Percentiles rank a stretch among this genome's conserved stretches.
phyloP scores from a whole-genome alignment of 2,888 invertebrate species.

The Megalurothrips usitatus region DNA sequence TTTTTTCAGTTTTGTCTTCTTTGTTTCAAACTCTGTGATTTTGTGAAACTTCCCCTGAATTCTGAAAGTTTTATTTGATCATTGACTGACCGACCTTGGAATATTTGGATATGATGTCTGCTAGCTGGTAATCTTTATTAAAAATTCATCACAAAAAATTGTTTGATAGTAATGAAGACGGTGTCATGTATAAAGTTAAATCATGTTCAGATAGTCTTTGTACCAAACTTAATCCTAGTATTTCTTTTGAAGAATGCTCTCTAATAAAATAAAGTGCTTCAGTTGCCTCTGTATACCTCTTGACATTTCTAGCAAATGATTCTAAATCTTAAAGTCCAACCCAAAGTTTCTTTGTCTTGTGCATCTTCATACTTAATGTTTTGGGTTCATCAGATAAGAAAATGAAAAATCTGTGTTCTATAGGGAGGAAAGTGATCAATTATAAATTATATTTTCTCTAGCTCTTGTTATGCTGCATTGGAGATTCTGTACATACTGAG shows the following conservation, averaged over 20 bases:
- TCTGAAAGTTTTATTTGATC: not conserved
- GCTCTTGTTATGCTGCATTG: not conserved
- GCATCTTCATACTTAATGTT: too few relatives aligned
- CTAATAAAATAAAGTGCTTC: too few relatives aligned
- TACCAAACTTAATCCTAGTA: too few relatives aligned
- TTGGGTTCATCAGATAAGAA: too few relatives aligned
- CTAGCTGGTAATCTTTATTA: not conserved
- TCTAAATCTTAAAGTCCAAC: not conserved
- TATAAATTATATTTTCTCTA: too few relatives aligned
- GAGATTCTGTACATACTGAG: not conserved
- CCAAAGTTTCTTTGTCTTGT: not conserved
- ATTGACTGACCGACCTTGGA: not conserved
- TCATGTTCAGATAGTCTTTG: too few relatives aligned
- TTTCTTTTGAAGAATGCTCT: too few relatives aligned
- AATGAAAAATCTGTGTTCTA: too few relatives aligned
- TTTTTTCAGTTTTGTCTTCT: not conserved
- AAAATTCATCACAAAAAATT: not conserved
- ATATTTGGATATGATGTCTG: not conserved
- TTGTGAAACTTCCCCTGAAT: not conserved
- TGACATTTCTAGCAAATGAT: too few relatives aligned
- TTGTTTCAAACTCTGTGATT: not conserved
- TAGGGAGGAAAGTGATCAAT: too few relatives aligned
- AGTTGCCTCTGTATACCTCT: too few relatives aligned
- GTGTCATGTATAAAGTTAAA: too few relatives aligned
- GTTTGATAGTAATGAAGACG: not conserved